These are phyloP conservation scores for Colletes latitarsis DNA, from an alignment of 1,140 invertebrate species.

Conservation along the genomic window DNA sequence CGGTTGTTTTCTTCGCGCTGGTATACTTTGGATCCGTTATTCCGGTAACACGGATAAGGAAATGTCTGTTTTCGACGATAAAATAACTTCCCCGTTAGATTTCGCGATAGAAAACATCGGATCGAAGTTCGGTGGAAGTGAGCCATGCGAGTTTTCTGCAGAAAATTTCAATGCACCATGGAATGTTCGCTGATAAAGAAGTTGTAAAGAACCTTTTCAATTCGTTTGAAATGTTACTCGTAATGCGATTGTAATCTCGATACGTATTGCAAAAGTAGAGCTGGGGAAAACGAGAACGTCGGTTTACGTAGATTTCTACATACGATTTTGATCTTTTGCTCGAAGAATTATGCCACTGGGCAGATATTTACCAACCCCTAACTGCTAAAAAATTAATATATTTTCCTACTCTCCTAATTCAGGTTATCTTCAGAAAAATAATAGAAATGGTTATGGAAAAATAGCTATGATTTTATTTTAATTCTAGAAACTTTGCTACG, in stretches of 20 bases:
- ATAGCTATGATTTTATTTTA: too few species aligned
- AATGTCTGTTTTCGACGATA: neutral
- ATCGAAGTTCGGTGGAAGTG: neutral
- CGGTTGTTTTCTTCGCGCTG: too few species aligned
- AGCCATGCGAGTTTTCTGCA: slow-evolving; percentile 3
- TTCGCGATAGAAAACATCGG: neutral
- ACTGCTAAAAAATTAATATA: too few species aligned
- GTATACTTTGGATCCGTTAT: too few species aligned
- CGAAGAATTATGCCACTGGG: neutral
- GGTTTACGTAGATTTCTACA: slow-evolving; percentile 14
- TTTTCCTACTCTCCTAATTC: too few species aligned
- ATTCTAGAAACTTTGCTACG: too few species aligned
- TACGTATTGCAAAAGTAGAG: neutral
- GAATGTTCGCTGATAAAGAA: slow-evolving; percentile 29
- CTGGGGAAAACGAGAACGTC: neutral
- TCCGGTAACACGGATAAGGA: neutral
- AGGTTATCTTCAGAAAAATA: too few species aligned
- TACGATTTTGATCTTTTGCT: neutral
- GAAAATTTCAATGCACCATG: slow-evolving; percentile 15
- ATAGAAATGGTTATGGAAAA: too few species aligned
- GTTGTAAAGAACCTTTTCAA: slow-evolving; percentile 30
- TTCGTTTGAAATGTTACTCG: slow-evolving; percentile 32
- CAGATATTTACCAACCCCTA: too few species aligned
- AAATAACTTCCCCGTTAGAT: slow-evolving; percentile 10
- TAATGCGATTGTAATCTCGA: slow-evolving; percentile 33